Conservation (phyloP, 2,113 vertebrate species). For the Hemiprocne comata region DNA sequence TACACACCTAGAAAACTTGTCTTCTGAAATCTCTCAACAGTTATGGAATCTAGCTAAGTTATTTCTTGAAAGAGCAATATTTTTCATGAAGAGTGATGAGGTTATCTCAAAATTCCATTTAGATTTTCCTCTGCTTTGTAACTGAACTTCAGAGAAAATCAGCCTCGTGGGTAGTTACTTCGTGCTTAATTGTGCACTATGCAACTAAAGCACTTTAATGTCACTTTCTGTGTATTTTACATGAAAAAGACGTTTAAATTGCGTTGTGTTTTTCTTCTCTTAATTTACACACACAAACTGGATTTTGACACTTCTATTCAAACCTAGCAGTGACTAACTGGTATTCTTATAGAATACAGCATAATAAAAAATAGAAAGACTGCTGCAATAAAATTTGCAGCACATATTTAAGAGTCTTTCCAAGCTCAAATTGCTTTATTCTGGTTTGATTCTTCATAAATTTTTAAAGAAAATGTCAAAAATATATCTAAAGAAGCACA, state of each 20-base stretch:
- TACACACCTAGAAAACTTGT: not conserved
- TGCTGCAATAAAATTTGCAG: not conserved
- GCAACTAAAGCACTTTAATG: not conserved
- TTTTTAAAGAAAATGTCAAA: slow-evolving; percentile 14
- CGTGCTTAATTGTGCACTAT: not conserved
- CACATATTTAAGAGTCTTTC: not conserved
- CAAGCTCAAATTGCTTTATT: not conserved
- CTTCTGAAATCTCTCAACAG: not conserved
- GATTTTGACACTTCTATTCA: not conserved
- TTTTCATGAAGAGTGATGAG: not conserved
- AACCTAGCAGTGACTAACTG: not conserved
- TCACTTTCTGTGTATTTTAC: not conserved
- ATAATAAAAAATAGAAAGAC: not conserved
- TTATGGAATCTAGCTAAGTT: not conserved
- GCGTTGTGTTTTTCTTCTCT: not conserved
- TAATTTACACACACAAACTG: not conserved
- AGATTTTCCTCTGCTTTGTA: not conserved
- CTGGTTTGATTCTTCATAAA: not conserved
- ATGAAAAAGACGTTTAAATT: not conserved
- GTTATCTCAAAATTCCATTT: not conserved
- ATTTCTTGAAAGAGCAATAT: not conserved
- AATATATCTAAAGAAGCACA: slow-evolving; percentile 6
- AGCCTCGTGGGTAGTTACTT: not conserved
- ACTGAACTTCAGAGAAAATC: not conserved
- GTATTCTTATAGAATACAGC: not conserved